Base-by-base conservation (phyloP, 1,140 invertebrate genomes). In the Scaptodrosophila lebanonensis region DNA sequence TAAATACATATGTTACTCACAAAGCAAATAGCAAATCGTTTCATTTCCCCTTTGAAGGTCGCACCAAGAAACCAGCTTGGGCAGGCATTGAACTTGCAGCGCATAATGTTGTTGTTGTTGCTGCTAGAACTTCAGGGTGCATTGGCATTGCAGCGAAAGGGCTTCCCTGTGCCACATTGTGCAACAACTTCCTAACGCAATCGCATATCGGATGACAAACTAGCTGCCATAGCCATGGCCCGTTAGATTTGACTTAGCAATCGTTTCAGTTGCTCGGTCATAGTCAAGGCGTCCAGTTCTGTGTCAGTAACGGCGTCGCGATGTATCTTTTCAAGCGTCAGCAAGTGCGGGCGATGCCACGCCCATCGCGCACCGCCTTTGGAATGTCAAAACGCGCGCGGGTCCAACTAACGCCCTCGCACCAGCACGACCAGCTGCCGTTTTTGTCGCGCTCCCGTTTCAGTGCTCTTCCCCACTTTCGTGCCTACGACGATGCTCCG, bases 381-480 rank as follows among this genome's bases (percentile, higher is more conserved):
- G 75, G 70, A 0, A 29, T 82, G 12, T 70, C 75, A 18, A 82
- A 82, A 40, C 66, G 66, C 2, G 27, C 61, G 22, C 36, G 69
- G 2, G 68, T 77, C 20, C 62, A 69, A 33, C 32, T 83, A 17
- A 59, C 69, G 13, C 75, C 75, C 2, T 82, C 70, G 16, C 77
- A 83, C 49, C 76, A 82, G 36, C 76, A 82, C 40, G 84, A 86
- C 35, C 84, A 86, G 43, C 36, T 84, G 33, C 84, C 84, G 5
- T 86, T 86, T 47, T 16, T 86, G n/a, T 51, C 75, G 11, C 66
- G 84, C 5, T 63, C 66, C 1, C 68, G 84, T 0, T 86, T 86
- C 33, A 86, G 84, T 40, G 84, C 84, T n/a, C 39, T 86, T 39
- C 84, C 84, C 3, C 79, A 86, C 32, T 84, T 85, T 29, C 71